Evolutionary conservation across 2,888 invertebrate genomes (phyloP), one percentile per base, ranked within the genome.

Genomic region (Standfussiana lucernea): DNA sequence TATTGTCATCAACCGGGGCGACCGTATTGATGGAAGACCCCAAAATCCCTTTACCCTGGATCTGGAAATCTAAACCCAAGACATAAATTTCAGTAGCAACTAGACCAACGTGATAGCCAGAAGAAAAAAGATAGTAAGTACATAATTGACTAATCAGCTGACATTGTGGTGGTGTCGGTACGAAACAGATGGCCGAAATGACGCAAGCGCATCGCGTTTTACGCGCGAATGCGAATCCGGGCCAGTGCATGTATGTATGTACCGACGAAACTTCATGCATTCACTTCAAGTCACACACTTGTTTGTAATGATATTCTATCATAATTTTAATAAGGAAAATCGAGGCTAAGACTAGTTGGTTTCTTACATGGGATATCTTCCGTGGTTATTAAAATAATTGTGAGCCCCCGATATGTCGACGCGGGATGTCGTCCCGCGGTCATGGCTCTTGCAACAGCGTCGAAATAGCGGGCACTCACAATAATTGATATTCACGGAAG

Each of bases 211-310:
- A 66, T 50, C 67, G 64, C 74, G 77, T 83, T 86, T 80, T 83
- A 90, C 89, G 90, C 89, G 89, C 86, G 86, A 86, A 53, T 77
- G 86, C 85, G 79, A 88, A 90, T 90, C 80, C 77, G 85, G 88
- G 89, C 81, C 89, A 90, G 75, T 78, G 85, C 83, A 85, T 80
- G 64, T 75, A 45, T 75, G 82, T 80, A 84, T 78, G 62, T 75
- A 47, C 53, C 67, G 65, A 76, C 24, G 59, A 69, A 62, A 81
- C 82, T 69, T 65, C 35, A 53, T 53, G 59, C n/a, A 24, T 70
- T 77, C 72, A 59, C 72, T 71, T 69, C 40, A 70, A 79, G 69
- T 64, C 59, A 11, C 75, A 59, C 11, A 59, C 15, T 47, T 74
- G 40, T n/a, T 65, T 65, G 7, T 32, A 28, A 28, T 45, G 40